phyloP scores from a whole-genome alignment of 2,797 vertebrate genomes.

The Microtus agrestis region DNA sequence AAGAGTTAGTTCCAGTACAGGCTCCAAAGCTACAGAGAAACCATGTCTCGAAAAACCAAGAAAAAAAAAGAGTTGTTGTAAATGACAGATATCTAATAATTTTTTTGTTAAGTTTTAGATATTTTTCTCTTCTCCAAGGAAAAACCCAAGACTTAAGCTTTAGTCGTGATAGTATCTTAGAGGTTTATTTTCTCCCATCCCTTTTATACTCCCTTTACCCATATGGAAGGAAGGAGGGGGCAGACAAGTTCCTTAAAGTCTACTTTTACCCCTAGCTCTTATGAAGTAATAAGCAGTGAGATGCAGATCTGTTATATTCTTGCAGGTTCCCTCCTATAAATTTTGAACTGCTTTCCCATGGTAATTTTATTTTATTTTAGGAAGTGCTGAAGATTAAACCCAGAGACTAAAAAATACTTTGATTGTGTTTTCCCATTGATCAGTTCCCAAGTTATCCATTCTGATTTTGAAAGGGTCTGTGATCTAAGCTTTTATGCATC shows the following conservation, averaged over 20 bases:
- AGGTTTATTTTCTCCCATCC: background rate
- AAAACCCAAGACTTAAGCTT: background rate
- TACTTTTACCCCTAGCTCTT: background rate
- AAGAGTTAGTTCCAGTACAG: too few species aligned
- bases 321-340: background rate
- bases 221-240: background rate
- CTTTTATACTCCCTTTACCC: background rate
- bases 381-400: background rate
- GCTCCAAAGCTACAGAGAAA: too few species aligned
- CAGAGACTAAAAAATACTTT: background rate
- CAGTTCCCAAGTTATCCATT: too few species aligned
- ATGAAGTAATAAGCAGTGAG: background rate
- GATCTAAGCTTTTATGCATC: background rate
- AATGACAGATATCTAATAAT: background rate
- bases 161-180: background rate
- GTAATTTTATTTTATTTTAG: background rate
- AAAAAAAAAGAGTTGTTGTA: conserved; percentile 12
- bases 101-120: background rate
- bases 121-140: background rate
- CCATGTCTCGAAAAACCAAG: too few species aligned
- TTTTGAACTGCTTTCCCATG: background rate
- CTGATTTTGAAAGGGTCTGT: conserved; percentile 41
- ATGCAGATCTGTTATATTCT: background rate
- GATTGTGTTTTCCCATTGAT: background rate
- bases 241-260: background rate